These are phyloP conservation scores for Microcaecilia unicolor DNA, from an alignment of 2,797 vertebrate species.

Conservation along the genomic window DNA sequence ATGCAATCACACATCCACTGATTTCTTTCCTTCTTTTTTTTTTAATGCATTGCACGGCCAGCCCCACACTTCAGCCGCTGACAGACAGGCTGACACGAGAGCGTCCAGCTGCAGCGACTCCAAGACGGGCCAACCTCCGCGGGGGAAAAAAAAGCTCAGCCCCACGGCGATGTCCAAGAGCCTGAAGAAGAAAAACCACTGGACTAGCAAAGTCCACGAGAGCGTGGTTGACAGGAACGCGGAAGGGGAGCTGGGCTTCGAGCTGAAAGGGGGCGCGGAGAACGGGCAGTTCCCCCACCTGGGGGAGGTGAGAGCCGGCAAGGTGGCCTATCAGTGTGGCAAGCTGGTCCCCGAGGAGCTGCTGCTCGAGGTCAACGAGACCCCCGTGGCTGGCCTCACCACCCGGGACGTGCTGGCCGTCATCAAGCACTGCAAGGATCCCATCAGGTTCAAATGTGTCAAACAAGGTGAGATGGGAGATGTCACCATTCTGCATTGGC, in stretches of 20 bases:
- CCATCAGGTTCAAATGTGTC: slow-evolving; percentile 90
- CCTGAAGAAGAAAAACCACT: slow-evolving; percentile 93
- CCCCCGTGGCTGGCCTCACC: slow-evolving; percentile 91
- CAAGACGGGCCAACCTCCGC: too few species aligned
- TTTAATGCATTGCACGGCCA: neutral
- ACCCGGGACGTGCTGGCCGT: slow-evolving; percentile 91
- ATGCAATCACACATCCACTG: slow-evolving; percentile 25
- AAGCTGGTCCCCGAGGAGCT: slow-evolving; percentile 74
- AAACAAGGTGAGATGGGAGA: slow-evolving; percentile 85
- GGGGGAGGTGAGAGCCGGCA: slow-evolving; percentile 78
- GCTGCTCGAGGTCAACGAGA: slow-evolving; percentile 92
- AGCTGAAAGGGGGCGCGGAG: slow-evolving; percentile 88
- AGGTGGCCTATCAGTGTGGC: slow-evolving; percentile 74
- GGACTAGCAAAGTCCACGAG: slow-evolving; percentile 94
- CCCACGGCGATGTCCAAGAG: slow-evolving; percentile 87
- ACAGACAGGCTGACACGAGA: slow-evolving; percentile 26
- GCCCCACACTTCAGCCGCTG: neutral
- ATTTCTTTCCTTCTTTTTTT: too few species aligned
- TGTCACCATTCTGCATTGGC: accelerated
- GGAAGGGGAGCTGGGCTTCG: slow-evolving; percentile 79
- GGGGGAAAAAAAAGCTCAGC: too few species aligned
- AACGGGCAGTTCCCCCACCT: slow-evolving; percentile 88
- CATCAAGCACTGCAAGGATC: slow-evolving; percentile 89
- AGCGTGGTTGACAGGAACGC: slow-evolving; percentile 72
- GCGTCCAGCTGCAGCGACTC: slow-evolving; percentile 6